phyloP scores from a whole-genome alignment of 2,113 vertebrate species.

The Myotis yumanensis region DNA sequence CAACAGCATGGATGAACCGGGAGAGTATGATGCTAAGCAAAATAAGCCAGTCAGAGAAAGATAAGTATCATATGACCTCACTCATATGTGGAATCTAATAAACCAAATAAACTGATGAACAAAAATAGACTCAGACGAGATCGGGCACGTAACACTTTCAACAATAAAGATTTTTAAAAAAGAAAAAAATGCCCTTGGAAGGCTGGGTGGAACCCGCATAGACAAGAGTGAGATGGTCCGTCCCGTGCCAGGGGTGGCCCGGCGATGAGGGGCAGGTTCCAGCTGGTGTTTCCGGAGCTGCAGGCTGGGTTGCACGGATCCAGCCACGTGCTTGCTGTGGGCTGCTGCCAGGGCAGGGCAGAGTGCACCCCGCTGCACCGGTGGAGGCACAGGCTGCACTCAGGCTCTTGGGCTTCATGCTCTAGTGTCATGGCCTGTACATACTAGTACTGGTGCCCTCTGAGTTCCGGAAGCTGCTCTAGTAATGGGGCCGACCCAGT shows the following conservation, averaged over 20 bases:
- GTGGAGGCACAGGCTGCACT: not conserved
- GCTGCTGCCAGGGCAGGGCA: not conserved
- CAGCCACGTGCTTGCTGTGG: not conserved
- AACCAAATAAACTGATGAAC: too few species aligned
- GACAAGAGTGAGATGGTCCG: not conserved
- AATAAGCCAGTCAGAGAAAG: too few species aligned
- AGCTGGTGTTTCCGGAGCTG: not conserved
- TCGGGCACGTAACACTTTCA: too few species aligned
- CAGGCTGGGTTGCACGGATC: not conserved
- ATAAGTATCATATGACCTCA: too few species aligned
- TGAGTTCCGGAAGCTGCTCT: not conserved
- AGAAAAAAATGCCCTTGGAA: not conserved
- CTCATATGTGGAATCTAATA: too few species aligned
- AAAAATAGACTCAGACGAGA: too few species aligned
- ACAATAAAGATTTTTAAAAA: too few species aligned
- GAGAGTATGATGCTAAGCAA: too few species aligned
- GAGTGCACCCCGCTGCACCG: fast-evolving
- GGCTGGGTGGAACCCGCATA: not conserved
- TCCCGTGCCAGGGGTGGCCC: not conserved
- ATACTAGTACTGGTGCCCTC: not conserved
- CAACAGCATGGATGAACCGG: too few species aligned
- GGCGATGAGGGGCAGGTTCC: fast-evolving
- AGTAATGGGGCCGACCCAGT: not conserved
- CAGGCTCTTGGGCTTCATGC: not conserved
- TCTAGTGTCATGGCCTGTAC: fast-evolving